Percentiles rank a stretch among this genome's conserved stretches.
Conservation (phyloP, 2,888 invertebrate genomes). For the Amphimallon solstitiale region DNA sequence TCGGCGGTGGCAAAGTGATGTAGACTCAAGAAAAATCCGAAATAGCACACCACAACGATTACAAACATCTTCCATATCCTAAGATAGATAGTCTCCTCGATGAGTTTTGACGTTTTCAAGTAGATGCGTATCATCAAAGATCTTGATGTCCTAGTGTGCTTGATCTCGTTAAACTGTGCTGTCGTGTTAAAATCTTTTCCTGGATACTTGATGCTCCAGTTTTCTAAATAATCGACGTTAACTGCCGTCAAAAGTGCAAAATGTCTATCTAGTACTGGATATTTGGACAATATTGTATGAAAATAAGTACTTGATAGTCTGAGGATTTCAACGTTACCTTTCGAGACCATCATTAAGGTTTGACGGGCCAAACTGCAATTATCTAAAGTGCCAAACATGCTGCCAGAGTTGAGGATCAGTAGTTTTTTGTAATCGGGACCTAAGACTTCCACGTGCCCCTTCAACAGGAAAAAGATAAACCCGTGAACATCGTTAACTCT, state of each 20-base stretch:
- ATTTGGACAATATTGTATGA: slow-evolving; percentile 44
- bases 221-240: slow-evolving; percentile 45
- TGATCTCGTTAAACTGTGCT: not conserved
- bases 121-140: not conserved
- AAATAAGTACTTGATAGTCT: slow-evolving; percentile 42
- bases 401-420: slow-evolving; percentile 44
- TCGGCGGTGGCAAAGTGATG: slow-evolving; percentile 2
- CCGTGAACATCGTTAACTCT: slow-evolving; percentile 47
- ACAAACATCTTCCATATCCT: slow-evolving; percentile 16
- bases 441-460: slow-evolving; percentile 48
- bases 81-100: slow-evolving; percentile 12
- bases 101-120: not conserved
- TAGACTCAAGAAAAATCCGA: slow-evolving; percentile 33
- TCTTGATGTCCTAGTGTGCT: not conserved
- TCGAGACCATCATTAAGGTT: slow-evolving; percentile 49
- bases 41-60: slow-evolving; percentile 24
- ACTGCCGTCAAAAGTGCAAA: slow-evolving; percentile 40
- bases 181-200: not conserved
- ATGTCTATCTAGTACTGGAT: slow-evolving; percentile 33
- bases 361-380: slow-evolving; percentile 42
- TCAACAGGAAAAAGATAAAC: slow-evolving; percentile 45
- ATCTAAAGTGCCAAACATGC: slow-evolving; percentile 49
- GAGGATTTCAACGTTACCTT: slow-evolving; percentile 48
- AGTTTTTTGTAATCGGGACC: slow-evolving; percentile 48
- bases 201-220: not conserved